These are phyloP conservation scores for Sebastes itinus DNA, from an alignment of 2,797 vertebrate species.

Conservation along the genomic window DNA sequence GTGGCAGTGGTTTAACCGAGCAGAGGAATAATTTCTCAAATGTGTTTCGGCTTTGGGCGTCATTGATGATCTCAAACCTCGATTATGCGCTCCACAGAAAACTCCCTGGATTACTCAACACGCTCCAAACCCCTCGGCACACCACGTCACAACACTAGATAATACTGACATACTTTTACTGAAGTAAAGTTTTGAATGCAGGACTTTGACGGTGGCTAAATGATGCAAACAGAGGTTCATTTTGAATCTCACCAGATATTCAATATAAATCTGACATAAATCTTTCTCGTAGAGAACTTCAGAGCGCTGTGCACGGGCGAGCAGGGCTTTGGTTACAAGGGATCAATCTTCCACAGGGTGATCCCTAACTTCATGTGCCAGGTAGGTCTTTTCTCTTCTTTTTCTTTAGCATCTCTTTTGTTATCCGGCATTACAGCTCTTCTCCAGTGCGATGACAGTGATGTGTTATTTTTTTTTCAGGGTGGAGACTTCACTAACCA, in stretches of 20 bases:
- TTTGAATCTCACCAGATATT: not conserved
- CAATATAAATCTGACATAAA: not conserved
- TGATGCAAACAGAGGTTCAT: rapidly evolving
- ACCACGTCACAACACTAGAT: rapidly evolving
- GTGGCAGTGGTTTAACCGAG: too few species aligned
- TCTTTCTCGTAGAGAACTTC: constrained; percentile 90
- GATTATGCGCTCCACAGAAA: too few species aligned
- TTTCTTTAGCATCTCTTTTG: not conserved
- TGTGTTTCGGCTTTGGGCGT: too few species aligned
- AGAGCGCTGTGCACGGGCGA: constrained; percentile 95
- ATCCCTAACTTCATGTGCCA: constrained; percentile 99
- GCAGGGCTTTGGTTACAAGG: constrained; percentile 94
- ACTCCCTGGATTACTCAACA: too few species aligned
- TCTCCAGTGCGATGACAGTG: not conserved
- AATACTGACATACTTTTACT: not conserved
- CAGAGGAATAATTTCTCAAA: too few species aligned
- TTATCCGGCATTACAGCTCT: not conserved
- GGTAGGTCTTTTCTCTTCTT: constrained; percentile 74
- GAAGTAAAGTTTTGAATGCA: not conserved
- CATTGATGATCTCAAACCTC: too few species aligned
- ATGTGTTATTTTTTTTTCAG: constrained; percentile 66
- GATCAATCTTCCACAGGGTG: constrained; percentile 94
- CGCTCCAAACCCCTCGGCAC: too few species aligned
- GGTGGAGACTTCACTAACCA: constrained; percentile 97
- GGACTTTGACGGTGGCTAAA: not conserved